phyloP scores from a whole-genome alignment of 2,888 invertebrate species.

The Eupithecia abbreviata region DNA sequence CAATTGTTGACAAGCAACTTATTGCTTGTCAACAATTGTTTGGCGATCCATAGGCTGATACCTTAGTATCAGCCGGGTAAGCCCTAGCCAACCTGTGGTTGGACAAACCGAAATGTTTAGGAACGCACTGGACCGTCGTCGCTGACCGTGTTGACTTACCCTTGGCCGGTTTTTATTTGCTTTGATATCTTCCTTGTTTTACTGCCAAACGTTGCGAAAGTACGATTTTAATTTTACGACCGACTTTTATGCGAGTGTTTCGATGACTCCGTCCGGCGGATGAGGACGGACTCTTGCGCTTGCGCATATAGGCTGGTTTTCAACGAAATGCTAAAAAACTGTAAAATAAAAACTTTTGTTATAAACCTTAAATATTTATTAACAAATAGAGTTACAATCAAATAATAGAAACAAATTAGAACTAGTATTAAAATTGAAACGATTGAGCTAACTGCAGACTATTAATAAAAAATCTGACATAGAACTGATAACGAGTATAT shows the following conservation, averaged over 20 bases:
- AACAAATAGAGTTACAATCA: no score
- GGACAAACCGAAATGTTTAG: neutral
- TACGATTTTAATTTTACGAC: conserved; percentile 47
- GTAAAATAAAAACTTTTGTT: no score
- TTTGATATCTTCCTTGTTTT: conserved; percentile 41
- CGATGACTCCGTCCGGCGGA: conserved; percentile 51
- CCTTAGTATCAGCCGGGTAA: neutral
- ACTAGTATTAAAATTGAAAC: no score
- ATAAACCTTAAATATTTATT: neutral
- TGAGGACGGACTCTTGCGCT: conserved; percentile 40
- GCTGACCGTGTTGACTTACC: neutral
- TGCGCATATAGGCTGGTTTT: conserved; percentile 16
- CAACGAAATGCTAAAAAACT: neutral
- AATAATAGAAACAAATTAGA: no score
- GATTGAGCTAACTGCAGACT: no score
- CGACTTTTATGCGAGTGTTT: conserved; percentile 48
- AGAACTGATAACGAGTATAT: no score
- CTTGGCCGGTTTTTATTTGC: conserved; percentile 16
- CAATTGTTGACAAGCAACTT: no score
- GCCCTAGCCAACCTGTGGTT: neutral
- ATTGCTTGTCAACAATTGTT: no score
- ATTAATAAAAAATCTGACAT: no score
- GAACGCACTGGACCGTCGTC: neutral
- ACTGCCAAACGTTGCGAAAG: conserved; percentile 44
- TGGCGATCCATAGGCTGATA: no score